Base-by-base conservation (phyloP, 1,140 invertebrate species). In the Triops cancriformis region DNA sequence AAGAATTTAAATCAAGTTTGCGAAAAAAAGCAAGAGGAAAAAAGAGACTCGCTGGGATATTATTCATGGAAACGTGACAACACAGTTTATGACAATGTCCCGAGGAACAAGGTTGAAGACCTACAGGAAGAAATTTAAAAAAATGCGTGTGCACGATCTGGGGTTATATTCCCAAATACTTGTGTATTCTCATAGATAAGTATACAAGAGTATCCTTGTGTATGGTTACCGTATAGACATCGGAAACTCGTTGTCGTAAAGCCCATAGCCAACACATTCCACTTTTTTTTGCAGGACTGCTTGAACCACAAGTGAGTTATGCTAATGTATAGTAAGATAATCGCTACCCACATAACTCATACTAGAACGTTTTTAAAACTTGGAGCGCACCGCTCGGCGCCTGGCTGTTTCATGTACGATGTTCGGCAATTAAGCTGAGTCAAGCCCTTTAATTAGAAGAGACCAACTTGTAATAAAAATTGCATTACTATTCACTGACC, bases 1-100 rank as follows among this genome's bases (percentile, higher is more conserved):
- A 64, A 64, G 23, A 64, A 64, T 23, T 18, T 18, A 64, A 64
- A 64, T 64, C 51, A 64, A n/a, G n/a, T n/a, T n/a, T n/a, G 23
- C 51, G 51, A 64, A 64, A n/a, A 64, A 12, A 64, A n/a, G 2
- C 9, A 64, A 18, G 18, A 64, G 6, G 23, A 64, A 64, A 64
- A 23, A 64, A 64, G 3, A 64, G 1, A 18, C 14, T 5, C 9
- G 0, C 5, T 5, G 18, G 51, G 51, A 23, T 14, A 18, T 18
- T 1, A 14, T 64, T 64, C 51, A 64, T 64, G 14, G 14, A 64
- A 64, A 64, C 51, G 23, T 64, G 51, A 64, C 51, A 64, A 23
- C 51, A 64, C 51, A 64, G 51, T 64, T 64, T 64, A 64, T 18
- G 51, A 64, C 51, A 64, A 64, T 64, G 51, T 64, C 6, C 51